Percentiles rank a stretch among this genome's conserved stretches.
phyloP scores from a whole-genome alignment of 1,140 invertebrate genomes.

The Dryas iulia region DNA sequence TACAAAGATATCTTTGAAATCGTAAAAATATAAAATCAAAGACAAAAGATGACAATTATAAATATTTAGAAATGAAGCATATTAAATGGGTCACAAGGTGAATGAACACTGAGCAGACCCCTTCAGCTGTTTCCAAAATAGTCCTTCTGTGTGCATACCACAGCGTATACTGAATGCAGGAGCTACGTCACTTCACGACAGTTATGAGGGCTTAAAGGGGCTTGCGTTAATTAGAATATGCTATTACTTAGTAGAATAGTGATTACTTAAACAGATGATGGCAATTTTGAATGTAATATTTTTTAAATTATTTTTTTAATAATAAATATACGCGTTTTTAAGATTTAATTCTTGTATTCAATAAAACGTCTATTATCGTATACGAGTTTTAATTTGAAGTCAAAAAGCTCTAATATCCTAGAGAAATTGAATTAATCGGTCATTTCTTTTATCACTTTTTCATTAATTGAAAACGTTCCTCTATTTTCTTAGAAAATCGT shows the following conservation, averaged over 20 bases:
- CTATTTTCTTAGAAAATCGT: too few relatives aligned
- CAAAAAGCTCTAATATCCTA: too few relatives aligned
- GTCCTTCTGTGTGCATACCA: conserved; percentile 13
- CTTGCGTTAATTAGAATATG: neutral
- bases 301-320: too few relatives aligned
- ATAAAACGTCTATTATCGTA: too few relatives aligned
- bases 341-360: too few relatives aligned
- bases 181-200: neutral
- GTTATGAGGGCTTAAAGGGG: neutral
- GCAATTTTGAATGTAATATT: too few relatives aligned
- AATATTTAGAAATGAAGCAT: neutral
- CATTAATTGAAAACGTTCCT: too few relatives aligned
- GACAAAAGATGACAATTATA: neutral
- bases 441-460: too few relatives aligned
- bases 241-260: neutral
- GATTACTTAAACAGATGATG: neutral
- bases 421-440: too few relatives aligned
- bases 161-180: neutral
- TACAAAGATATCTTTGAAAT: too few relatives aligned
- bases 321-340: too few relatives aligned
- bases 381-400: too few relatives aligned
- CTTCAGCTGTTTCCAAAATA: conserved; percentile 27
- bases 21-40: neutral
- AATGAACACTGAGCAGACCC: conserved; percentile 18
- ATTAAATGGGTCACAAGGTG: conserved; percentile 24